These are phyloP conservation scores for Tympanoctomys barrerae DNA, from an alignment of 2,797 vertebrate species.

Conservation along the genomic window DNA sequence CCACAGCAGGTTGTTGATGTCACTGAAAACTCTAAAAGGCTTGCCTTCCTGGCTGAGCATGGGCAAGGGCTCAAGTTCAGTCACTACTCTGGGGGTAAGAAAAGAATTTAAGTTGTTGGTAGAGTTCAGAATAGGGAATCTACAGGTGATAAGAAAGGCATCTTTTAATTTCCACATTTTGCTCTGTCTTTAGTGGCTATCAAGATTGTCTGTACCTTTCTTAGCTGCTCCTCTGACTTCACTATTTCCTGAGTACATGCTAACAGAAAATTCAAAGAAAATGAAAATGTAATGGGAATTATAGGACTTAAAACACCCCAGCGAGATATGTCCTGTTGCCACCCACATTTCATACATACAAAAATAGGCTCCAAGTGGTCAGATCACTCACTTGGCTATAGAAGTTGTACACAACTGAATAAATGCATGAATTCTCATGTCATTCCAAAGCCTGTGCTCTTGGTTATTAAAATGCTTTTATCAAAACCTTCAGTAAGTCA, in stretches of 20 bases:
- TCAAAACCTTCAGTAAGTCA: not conserved
- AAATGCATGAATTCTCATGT: not conserved
- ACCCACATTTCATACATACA: not conserved
- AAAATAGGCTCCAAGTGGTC: not conserved
- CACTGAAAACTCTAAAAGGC: not conserved
- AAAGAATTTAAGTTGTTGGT: not conserved
- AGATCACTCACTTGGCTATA: not conserved
- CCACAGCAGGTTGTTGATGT: not conserved
- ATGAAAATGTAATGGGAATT: not conserved
- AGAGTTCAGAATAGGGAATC: not conserved
- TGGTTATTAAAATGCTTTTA: constrained; percentile 17
- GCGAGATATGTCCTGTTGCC: not conserved
- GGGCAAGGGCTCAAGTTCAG: not conserved
- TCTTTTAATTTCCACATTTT: not conserved
- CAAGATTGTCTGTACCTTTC: not conserved
- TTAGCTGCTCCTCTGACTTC: not conserved
- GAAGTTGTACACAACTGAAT: not conserved
- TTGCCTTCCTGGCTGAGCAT: not conserved
- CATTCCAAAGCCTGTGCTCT: not conserved
- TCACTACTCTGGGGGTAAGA: not conserved
- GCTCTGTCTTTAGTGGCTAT: not conserved
- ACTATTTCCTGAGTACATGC: not conserved
- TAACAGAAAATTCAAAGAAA: not conserved
- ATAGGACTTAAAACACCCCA: not conserved
- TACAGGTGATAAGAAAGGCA: not conserved